Evolutionary conservation across 2,113 vertebrate species (phyloP).

Genomic region (Saguinus midas): DNA sequence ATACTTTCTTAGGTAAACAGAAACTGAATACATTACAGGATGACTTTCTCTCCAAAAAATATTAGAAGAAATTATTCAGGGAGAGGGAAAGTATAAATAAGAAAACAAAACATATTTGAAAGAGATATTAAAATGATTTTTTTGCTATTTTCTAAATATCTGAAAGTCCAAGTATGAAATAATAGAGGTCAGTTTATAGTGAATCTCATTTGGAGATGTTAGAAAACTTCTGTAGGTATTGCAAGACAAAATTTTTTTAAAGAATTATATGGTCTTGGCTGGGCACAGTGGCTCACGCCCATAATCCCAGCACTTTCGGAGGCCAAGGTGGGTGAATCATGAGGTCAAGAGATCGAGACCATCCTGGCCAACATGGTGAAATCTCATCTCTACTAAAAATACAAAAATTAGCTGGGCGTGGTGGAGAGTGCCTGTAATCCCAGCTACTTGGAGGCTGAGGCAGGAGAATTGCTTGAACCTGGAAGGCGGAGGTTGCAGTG

Average conservation of each 20-base stretch:
- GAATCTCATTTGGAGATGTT: not conserved
- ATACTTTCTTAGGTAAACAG: not conserved
- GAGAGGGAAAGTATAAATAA: not conserved
- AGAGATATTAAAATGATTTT: not conserved
- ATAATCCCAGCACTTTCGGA: too few relatives aligned
- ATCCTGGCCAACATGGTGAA: too few relatives aligned
- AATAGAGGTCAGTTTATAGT: not conserved
- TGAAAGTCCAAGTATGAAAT: not conserved
- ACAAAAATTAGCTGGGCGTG: too few relatives aligned
- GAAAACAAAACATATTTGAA: not conserved
- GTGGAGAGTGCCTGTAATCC: too few relatives aligned
- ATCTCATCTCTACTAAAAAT: too few relatives aligned
- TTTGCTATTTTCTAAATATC: not conserved
- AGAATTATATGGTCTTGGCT: not conserved
- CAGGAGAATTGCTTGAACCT: too few relatives aligned
- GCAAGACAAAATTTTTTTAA: not conserved
- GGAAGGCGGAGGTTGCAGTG: too few relatives aligned
- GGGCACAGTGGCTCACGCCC: too few relatives aligned
- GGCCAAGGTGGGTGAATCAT: too few relatives aligned
- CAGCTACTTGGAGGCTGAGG: too few relatives aligned
- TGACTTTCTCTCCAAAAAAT: not conserved
- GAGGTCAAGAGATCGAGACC: too few relatives aligned
- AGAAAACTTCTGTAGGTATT: not conserved
- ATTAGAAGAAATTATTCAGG: not conserved
- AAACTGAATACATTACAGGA: not conserved